Base-by-base conservation (phyloP, 1,140 invertebrate species). In the Cephus cinctus region DNA sequence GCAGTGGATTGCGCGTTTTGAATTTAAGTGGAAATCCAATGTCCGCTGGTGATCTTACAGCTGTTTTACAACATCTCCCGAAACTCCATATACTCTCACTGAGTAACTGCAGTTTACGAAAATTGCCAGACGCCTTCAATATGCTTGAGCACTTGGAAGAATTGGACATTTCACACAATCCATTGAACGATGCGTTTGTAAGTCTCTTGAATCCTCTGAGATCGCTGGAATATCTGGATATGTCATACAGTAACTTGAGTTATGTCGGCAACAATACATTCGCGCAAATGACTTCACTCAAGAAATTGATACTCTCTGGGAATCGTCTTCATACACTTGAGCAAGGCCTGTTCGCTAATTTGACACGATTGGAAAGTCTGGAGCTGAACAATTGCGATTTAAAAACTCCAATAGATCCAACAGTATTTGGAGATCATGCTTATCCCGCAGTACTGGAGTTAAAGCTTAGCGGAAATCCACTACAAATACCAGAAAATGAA, bases 161-260 rank as follows among this genome's bases (percentile, higher is more conserved):
- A 58, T 74, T 86, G 16, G 84, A 86, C 56, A 83, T 87, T 51
- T 86, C 84, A 0, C 78, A 85, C 48, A 87, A 87, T 73, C 85
- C 85, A 2, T 59, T 88, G 0, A 80, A 81, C 18, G 82, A 87
- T 59, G 85, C 83, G 0, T 87, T 87, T 59, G 83, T 83, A 9
- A 80, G 76, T 57, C 62, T 87, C 11, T 65, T 87, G n/a, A 81
- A 82, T 1, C 85, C 85, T 0, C 62, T 88, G 2, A 79, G 81
- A 27, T 82, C 82, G 15, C 67, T 88, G 8, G 81, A 86, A 68
- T 85, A 83, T 60, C 68, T 88, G 6, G 85, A 88, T 58, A 88
- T 88, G 85, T 85, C 85, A 5, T 86, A 86, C 56, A 86, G 85
- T 67, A 83, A 84, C 61, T 69, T 88, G 6, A 83, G 83, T 2